These are phyloP conservation scores for Eledona agricola DNA, from an alignment of 2,888 invertebrate genomes.

Conservation along the genomic window DNA sequence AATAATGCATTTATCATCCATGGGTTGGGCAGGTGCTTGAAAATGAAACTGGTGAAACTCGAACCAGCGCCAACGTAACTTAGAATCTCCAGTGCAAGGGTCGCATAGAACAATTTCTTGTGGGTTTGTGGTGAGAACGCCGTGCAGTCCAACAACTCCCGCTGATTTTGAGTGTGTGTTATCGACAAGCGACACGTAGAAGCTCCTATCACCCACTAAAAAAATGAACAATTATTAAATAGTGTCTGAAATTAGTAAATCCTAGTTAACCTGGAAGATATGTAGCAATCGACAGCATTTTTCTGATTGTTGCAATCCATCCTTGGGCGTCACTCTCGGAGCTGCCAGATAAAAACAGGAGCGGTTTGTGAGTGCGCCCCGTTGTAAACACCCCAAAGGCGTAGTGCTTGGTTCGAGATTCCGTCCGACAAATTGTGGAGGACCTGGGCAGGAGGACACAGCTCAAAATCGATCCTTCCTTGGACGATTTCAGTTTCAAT, in stretches of 20 bases:
- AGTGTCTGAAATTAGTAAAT: conserved; percentile 10
- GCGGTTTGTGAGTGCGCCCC: conserved; percentile 68
- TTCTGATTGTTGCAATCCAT: conserved; percentile 74
- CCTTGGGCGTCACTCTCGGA: conserved; percentile 72
- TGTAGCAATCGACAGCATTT: conserved; percentile 63
- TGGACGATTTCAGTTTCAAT: conserved; percentile 66
- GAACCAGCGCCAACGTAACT: conserved; percentile 68
- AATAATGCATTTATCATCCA: conserved; percentile 69
- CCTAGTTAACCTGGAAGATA: conserved; percentile 56
- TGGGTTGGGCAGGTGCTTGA: conserved; percentile 62
- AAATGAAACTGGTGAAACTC: conserved; percentile 68
- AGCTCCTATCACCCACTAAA: conserved; percentile 64
- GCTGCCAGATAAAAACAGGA: conserved; percentile 71
- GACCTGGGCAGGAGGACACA: conserved; percentile 68
- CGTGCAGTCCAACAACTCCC: conserved; percentile 68
- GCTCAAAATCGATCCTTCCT: conserved; percentile 57
- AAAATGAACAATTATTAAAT: conserved; percentile 10
- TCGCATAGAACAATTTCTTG: conserved; percentile 68
- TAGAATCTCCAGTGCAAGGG: conserved; percentile 63
- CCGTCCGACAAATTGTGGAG: conserved; percentile 70
- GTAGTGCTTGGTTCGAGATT: conserved; percentile 72
- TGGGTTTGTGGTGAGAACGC: conserved; percentile 66
- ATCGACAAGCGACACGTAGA: conserved; percentile 70
- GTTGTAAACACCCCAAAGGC: conserved; percentile 75
- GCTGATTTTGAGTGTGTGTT: conserved; percentile 71